Base-by-base conservation (phyloP, 2,797 vertebrate genomes). In the Gobio occitaniae region DNA sequence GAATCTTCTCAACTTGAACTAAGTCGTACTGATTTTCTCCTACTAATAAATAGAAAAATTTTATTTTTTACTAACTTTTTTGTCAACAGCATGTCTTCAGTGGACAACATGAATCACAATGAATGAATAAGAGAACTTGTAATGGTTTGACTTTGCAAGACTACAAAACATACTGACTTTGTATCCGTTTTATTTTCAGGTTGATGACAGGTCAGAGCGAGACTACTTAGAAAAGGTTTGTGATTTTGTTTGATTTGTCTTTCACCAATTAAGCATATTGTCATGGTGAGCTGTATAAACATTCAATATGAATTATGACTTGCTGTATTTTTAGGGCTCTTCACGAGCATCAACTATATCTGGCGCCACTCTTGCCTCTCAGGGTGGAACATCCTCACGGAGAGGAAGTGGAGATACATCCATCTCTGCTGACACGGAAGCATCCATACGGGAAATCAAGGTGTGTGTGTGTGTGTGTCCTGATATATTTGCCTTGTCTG, bases 401-500 rank as follows among this genome's bases (percentile, higher is more conserved):
- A 96, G 96, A 89, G 98, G 97, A 87, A 99, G 98, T 0, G 96
- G 95, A 7, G 97, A 98, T 79, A 98, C 97, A 0, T 95, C 96
- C 29, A 85, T 97, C 86, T 97, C 97, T 13, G 91, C 96, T 0
- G 97, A 99, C 36, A 96, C 96, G 0, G 97, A 99, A 87, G 94
- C 95, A 0, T 98, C 97, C 81, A 92, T 98, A 88, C 94, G 96
- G 89, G 98, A 99, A 89, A 97, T 99, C 70, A 99, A 99, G 97
- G 98, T 99, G 98, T 99, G 91, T 72, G 0, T n/a, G n/a, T n/a
- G n/a, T 99, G 91, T 75, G 0, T 77, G 11, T 56, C 29, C 76
- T 17, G 54, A 56, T 47, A 12, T 78, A 12, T 38, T 48, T 89
- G 68, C 6, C 52, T 68, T 17, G 2, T 15, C 54, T 70, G 17